Conservation (phyloP, 2,113 vertebrate species). For the pig (Sus scrofa) region T2T-Sscrofa CM000820.6:129254001-129254500, state of each 20-base stretch:
- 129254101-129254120: background rate
- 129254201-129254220: background rate
- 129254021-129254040: background rate
- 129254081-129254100: background rate
- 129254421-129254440: no score
- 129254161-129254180: constrained; percentile 11
- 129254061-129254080: background rate
- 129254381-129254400: rapidly evolving
- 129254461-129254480: constrained; percentile 89
- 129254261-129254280: background rate
- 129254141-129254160: background rate
- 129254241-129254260: background rate
- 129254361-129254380: background rate
- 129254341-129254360: background rate
- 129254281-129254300: background rate
- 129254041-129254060: constrained; percentile 19
- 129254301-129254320: background rate
- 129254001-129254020: background rate
- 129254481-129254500: constrained; percentile 95
- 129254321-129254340: background rate
- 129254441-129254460: rapidly evolving
- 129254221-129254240: background rate
- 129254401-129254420: background rate
- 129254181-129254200: background rate
- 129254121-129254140: background rate